phyloP scores from a whole-genome alignment of 2,888 invertebrate species.

The Ornithoptera priamus region DNA sequence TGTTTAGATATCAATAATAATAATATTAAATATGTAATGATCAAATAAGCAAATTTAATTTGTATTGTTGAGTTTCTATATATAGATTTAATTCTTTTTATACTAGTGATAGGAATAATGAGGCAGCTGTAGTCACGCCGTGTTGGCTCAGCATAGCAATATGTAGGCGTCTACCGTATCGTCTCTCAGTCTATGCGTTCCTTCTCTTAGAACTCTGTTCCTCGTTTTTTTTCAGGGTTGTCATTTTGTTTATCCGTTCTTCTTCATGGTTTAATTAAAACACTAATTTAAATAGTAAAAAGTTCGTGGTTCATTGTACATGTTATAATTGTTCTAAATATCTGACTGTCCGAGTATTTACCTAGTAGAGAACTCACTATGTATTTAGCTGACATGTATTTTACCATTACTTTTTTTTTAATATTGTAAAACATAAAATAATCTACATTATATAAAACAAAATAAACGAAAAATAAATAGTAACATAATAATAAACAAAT shows the following conservation, averaged over 20 bases:
- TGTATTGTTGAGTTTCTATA: not conserved
- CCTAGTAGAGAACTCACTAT: too few relatives aligned
- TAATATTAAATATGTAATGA: too few relatives aligned
- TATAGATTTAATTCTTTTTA: conserved; percentile 13
- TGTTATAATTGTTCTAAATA: too few relatives aligned
- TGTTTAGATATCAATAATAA: not conserved
- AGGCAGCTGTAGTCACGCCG: conserved; percentile 35
- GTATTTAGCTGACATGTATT: too few relatives aligned
- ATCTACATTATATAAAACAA: not conserved
- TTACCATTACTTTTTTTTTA: too few relatives aligned
- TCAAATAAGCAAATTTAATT: not conserved
- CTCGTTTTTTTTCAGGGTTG: conserved; percentile 43
- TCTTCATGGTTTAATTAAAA: not conserved
- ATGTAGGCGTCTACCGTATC: conserved; percentile 50
- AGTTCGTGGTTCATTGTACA: not conserved
- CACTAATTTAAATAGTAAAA: not conserved
- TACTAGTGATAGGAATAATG: conserved; percentile 32
- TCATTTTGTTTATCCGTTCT: not conserved
- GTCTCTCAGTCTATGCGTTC: conserved; percentile 58
- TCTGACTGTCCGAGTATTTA: too few relatives aligned
- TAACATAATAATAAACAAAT: not conserved
- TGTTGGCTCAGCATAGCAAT: conserved; percentile 38
- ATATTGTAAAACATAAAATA: too few relatives aligned
- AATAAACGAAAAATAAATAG: not conserved
- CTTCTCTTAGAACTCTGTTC: conserved; percentile 57